These are phyloP conservation scores for Dolichotis patagonum DNA, from an alignment of 2,113 vertebrate species.

Conservation along the genomic window DNA sequence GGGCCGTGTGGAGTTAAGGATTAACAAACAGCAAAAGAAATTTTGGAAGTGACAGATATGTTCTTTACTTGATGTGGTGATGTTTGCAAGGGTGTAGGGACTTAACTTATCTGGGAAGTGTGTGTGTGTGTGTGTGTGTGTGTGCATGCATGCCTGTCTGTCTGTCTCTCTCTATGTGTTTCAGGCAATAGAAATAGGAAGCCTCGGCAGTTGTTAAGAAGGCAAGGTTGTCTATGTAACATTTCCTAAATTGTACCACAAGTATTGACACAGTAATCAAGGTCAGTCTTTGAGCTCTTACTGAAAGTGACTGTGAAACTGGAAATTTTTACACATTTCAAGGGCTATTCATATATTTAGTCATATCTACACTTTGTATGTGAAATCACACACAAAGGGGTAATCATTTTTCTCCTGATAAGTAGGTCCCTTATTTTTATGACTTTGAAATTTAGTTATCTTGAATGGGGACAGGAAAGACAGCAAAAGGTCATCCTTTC, in stretches of 20 bases:
- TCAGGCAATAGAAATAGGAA: neutral
- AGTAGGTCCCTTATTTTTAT: neutral
- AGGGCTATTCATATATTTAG: neutral
- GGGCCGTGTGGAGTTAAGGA: neutral
- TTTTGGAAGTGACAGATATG: neutral
- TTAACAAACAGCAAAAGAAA: neutral
- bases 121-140: neutral
- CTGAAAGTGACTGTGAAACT: neutral
- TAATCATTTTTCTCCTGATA: neutral
- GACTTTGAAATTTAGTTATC: slow-evolving; percentile 9
- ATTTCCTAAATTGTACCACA: slow-evolving; percentile 1
- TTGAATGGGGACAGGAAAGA: neutral
- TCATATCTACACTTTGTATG: neutral
- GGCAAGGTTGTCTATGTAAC: neutral
- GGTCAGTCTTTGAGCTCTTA: neutral
- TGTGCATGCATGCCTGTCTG: neutral
- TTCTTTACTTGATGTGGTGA: neutral
- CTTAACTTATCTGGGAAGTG: neutral
- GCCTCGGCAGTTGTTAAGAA: neutral
- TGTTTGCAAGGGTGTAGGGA: neutral
- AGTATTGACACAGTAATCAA: neutral
- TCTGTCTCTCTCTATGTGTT: neutral
- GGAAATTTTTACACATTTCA: neutral
- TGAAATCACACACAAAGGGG: too few relatives aligned
- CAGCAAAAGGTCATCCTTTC: neutral